These are phyloP conservation scores for Falco concolor DNA, from an alignment of 2,797 vertebrate species.

Conservation along the genomic window DNA sequence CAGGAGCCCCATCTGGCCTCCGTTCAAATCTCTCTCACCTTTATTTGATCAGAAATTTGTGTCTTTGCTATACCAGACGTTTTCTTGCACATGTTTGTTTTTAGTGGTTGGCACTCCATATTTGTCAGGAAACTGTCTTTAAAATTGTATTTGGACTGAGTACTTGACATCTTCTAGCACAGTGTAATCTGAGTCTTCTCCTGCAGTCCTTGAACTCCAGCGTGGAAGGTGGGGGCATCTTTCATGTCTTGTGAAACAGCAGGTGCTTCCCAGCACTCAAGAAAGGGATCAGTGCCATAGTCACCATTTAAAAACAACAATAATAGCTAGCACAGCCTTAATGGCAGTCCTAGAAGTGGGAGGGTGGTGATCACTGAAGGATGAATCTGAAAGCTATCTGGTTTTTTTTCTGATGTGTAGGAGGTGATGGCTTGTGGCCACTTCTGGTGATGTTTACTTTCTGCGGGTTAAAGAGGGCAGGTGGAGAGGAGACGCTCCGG, in stretches of 20 bases:
- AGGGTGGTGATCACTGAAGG: neutral
- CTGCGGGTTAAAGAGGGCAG: neutral
- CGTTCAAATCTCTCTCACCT: neutral
- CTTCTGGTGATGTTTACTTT: neutral
- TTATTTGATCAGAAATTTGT: neutral
- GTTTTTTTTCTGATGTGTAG: neutral
- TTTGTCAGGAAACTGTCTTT: neutral
- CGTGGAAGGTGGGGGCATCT: neutral
- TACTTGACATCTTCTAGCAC: neutral
- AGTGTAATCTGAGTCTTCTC: neutral
- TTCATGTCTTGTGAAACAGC: neutral
- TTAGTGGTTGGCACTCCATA: neutral
- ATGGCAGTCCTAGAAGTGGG: neutral
- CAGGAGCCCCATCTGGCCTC: neutral
- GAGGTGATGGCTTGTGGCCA: neutral
- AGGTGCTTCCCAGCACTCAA: neutral
- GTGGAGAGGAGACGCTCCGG: neutral
- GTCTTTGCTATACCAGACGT: neutral
- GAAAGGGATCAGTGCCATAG: neutral
- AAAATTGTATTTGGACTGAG: neutral
- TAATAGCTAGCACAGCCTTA: neutral
- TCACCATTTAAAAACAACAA: neutral
- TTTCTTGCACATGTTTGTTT: neutral
- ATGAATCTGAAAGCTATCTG: neutral
- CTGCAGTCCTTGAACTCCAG: neutral